phyloP scores from a whole-genome alignment of 1,140 invertebrate species.

The Drosophila pandora region DNA sequence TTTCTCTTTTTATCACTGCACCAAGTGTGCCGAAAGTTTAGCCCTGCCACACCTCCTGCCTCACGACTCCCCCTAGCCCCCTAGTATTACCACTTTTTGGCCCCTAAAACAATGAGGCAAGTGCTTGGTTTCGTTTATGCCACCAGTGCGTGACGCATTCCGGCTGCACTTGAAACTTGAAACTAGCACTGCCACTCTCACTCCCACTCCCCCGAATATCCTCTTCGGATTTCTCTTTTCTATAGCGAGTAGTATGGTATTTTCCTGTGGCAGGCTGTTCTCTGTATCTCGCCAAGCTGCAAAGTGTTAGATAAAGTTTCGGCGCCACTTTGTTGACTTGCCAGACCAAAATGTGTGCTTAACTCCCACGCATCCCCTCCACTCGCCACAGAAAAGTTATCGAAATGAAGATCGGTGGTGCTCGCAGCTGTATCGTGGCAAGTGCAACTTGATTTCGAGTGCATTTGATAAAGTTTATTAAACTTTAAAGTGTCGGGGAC shows the following conservation, averaged over 20 bases:
- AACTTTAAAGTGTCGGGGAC: conserved; percentile 42
- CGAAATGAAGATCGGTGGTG: conserved; percentile 45
- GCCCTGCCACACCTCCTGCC: conserved; percentile 5
- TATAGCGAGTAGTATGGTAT: not conserved
- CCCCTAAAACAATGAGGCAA: conserved; percentile 53
- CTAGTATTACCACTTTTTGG: not conserved
- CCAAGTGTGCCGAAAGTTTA: conserved; percentile 73
- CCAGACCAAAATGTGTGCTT: conserved; percentile 67
- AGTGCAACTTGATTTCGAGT: conserved; percentile 46
- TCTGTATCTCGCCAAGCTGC: conserved; percentile 57
- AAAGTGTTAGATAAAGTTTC: conserved; percentile 76
- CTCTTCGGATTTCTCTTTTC: not conserved
- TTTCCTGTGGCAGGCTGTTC: conserved; percentile 15
- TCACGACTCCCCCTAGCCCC: not conserved
- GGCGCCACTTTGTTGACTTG: conserved; percentile 75
- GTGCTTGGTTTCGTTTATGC: conserved; percentile 33
- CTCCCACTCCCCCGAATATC: not conserved
- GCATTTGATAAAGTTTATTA: conserved; percentile 51
- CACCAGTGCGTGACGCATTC: conserved; percentile 74
- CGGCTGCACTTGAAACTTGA: conserved; percentile 70
- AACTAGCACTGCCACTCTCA: conserved; percentile 28
- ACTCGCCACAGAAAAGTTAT: conserved; percentile 38
- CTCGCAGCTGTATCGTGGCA: conserved; percentile 39
- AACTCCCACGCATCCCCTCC: conserved; percentile 22
- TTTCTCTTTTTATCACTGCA: conserved; percentile 74